Evolutionary conservation across 1,140 invertebrate genomes (phyloP).

Genomic region (Chymomyza costata): DNA sequence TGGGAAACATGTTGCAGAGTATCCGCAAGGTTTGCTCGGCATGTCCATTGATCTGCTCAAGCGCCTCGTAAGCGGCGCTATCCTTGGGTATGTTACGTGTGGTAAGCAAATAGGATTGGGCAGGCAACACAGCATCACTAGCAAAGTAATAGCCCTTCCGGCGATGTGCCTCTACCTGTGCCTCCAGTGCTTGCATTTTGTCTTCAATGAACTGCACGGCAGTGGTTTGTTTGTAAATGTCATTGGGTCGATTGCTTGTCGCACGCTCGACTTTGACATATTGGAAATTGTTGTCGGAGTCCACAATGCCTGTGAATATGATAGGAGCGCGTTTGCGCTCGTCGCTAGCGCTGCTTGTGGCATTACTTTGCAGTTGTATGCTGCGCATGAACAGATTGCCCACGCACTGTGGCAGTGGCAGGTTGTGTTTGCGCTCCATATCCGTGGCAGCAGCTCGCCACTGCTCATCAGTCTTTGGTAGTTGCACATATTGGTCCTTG

Average conservation of each 20-base stretch:
- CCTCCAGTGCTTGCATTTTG: slow-evolving; percentile 48
- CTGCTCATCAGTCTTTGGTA: slow-evolving; percentile 74
- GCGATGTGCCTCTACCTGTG: slow-evolving; percentile 31
- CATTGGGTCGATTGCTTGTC: slow-evolving; percentile 51
- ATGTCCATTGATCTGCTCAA: slow-evolving; percentile 53
- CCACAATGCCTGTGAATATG: slow-evolving; percentile 67
- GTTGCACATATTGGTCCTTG: slow-evolving; percentile 71
- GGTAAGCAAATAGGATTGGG: slow-evolving; percentile 57
- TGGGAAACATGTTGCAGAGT: slow-evolving; percentile 69
- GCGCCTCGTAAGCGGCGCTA: slow-evolving; percentile 35
- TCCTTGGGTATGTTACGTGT: slow-evolving; percentile 49
- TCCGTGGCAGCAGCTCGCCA: slow-evolving; percentile 59
- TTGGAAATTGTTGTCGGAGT: slow-evolving; percentile 66
- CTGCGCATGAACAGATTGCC: slow-evolving; percentile 67
- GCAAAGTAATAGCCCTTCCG: slow-evolving; percentile 55
- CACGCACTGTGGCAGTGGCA: slow-evolving; percentile 52
- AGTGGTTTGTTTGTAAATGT: slow-evolving; percentile 69
- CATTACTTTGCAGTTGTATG: slow-evolving; percentile 56
- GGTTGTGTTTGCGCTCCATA: slow-evolving; percentile 60
- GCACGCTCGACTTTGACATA: slow-evolving; percentile 64
- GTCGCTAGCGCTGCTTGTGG: slow-evolving; percentile 29
- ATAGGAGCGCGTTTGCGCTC: slow-evolving; percentile 60
- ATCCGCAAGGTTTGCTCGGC: slow-evolving; percentile 67
- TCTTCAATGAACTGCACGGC: slow-evolving; percentile 57
- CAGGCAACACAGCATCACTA: slow-evolving; percentile 54